Evolutionary conservation across 2,113 vertebrate genomes (phyloP), one percentile per base, ranked within the genome.

Genomic region (Plecotus auritus): DNA sequence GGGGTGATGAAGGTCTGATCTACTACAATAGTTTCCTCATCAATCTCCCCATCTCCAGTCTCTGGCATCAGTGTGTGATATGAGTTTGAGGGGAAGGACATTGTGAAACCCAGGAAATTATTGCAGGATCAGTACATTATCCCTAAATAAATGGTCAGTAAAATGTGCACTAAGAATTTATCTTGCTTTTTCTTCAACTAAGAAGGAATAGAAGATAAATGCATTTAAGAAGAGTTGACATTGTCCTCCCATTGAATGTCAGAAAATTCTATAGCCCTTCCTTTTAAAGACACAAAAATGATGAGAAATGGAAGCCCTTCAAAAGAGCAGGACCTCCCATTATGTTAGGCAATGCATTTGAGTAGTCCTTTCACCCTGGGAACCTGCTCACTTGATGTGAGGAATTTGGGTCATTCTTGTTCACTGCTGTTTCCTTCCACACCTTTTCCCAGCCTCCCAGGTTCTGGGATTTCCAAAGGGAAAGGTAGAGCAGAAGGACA

Each of bases 281-380:
- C 59, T 64, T 92, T 90, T 96, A 94, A 92, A 85, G 54, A 90
- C 64, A 81, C 12, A 93, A 86, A 89, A 13, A 85, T 66, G 13
- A 22, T 20, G 2, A 47, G 61, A 95, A 93, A 20, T 80, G 2
- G 14, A 85, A 90, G 20, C 80, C 5, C 37, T 76, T 84, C 0
- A 1, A 40, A 72, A 85, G 7, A 88, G n/a, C 7, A 76, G 20
- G 40, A 30, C 5, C n/a, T 84, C 4, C 1, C 6, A 13, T 2
- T 72, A 45, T 4, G 6, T 59, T 37, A 76, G 4, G 77, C 37
- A 42, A 81, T 4, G 16, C 1, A 28, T 77, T 13, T 72, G 70
- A 84, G 7, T 11, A 14, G 10, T n/a, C 32, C 8, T 0, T 61
- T 69, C 67, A 76, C 54, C 45, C 17, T 76, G 51, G 23, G 90